A percentile compares a stretch with the other conserved stretches of the same genome.
phyloP scores from a whole-genome alignment of 2,888 invertebrate genomes.

The Ophion costatus region DNA sequence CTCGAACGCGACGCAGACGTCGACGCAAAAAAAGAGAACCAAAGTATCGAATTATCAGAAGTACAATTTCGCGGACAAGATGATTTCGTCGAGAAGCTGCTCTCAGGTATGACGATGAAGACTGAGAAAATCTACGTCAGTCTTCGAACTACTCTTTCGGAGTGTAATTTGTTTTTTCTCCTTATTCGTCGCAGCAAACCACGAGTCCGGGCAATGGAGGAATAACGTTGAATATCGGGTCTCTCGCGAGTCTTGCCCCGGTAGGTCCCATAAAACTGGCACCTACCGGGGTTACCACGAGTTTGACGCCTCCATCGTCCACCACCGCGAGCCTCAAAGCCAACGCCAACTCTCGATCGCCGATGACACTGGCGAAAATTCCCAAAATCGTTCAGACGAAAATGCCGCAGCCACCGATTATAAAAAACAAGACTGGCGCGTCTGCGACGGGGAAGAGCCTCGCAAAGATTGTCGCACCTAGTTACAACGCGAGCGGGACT shows the following conservation, averaged over 20 bases:
- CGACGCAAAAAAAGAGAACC: conserved; percentile 73
- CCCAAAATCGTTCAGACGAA: conserved; percentile 73
- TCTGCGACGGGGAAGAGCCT: conserved; percentile 72
- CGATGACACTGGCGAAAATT: conserved; percentile 69
- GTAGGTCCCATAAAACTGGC: conserved; percentile 81
- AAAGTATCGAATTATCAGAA: conserved; percentile 74
- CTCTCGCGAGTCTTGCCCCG: conserved; percentile 82
- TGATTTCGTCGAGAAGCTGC: conserved; percentile 72
- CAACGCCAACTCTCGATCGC: conserved; percentile 42
- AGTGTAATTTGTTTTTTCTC: background rate
- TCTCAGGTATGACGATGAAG: conserved; percentile 71
- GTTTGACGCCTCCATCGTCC: conserved; percentile 42
- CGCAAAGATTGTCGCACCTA: conserved; percentile 72
- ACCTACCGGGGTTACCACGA: conserved; percentile 71
- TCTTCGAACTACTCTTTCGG: background rate
- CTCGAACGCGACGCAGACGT: conserved; percentile 64
- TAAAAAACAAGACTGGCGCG: conserved; percentile 77
- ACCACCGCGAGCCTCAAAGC: conserved; percentile 7
- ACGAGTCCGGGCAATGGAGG: conserved; percentile 76
- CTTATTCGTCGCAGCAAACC: conserved; percentile 63
- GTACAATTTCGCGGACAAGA: conserved; percentile 73
- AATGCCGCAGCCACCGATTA: conserved; percentile 64
- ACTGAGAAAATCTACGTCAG: background rate
- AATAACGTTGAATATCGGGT: conserved; percentile 83
- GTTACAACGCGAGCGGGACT: conserved; percentile 74